Conservation (phyloP, 30 jellyfish, hydroid and myxozoan genomes). For the Mastigias papua region DNA sequence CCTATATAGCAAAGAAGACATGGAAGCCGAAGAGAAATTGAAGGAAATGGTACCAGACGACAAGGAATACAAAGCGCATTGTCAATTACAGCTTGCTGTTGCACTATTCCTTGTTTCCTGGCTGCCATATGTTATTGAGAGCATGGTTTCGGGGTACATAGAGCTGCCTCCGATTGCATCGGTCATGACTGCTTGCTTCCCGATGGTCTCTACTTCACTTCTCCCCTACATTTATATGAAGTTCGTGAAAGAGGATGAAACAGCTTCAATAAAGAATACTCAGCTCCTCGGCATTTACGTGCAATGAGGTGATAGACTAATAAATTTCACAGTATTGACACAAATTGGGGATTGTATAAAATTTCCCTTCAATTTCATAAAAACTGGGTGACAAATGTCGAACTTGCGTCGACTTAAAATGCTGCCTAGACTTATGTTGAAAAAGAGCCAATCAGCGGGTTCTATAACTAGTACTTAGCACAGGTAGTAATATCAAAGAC, state of each 20-base stretch:
- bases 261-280: conserved; percentile 16
- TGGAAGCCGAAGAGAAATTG: conserved; percentile 27
- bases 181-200: conserved; percentile 83
- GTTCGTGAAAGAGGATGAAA: conserved; percentile 65
- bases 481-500: no score
- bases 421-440: no score
- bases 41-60: conserved; percentile 33
- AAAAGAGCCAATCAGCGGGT: no score
- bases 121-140: conserved; percentile 93
- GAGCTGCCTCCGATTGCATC: conserved; percentile 73
- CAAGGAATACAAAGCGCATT: conserved; percentile 75
- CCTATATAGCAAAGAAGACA: conserved; percentile 31
- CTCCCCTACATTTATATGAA: conserved; percentile 80
- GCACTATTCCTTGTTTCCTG: conserved; percentile 88
- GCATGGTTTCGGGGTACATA: conserved; percentile 84
- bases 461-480: no score
- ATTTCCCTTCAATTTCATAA: no score
- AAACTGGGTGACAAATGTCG: no score
- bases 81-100: conserved; percentile 87
- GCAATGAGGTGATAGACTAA: conserved; percentile 15
- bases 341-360: background rate
- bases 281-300: conserved; percentile 39
- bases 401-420: no score
- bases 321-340: background rate
- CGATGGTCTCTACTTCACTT: conserved; percentile 86